A percentile compares a stretch with the other conserved stretches of the same genome.
These are phyloP conservation scores for Burhinus bistriatus DNA, from an alignment of 2,113 vertebrate genomes.

Conservation along the genomic window DNA sequence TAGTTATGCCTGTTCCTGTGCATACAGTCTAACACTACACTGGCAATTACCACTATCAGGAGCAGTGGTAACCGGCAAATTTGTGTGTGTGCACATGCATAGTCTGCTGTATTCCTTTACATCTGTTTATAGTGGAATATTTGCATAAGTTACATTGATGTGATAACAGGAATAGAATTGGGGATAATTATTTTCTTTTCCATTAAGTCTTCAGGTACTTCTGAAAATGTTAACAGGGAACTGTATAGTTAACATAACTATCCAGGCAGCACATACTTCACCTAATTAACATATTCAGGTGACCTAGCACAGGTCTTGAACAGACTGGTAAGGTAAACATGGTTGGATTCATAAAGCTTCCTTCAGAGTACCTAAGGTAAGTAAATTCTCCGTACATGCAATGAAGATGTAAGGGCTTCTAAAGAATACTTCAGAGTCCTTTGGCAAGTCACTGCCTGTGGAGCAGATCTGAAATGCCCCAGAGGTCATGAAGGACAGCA, in stretches of 20 bases:
- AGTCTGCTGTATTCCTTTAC: neutral
- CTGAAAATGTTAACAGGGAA: neutral
- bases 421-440: neutral
- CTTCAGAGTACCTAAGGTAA: neutral
- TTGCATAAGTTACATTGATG: neutral
- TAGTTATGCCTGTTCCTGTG: neutral
- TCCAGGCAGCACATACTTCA: neutral
- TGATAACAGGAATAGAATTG: neutral
- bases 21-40: neutral
- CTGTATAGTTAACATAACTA: neutral
- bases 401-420: neutral
- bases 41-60: neutral
- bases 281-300: neutral
- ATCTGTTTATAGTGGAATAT: neutral
- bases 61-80: neutral
- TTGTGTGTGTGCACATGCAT: fast-evolving
- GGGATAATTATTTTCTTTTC: neutral
- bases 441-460: neutral
- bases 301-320: neutral
- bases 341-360: neutral
- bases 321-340: neutral
- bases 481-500: neutral
- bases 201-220: neutral
- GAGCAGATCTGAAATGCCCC: neutral
- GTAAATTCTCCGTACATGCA: neutral